Base-by-base conservation (phyloP, 2,113 vertebrate genomes). In the Amblyornis subalaris region DNA sequence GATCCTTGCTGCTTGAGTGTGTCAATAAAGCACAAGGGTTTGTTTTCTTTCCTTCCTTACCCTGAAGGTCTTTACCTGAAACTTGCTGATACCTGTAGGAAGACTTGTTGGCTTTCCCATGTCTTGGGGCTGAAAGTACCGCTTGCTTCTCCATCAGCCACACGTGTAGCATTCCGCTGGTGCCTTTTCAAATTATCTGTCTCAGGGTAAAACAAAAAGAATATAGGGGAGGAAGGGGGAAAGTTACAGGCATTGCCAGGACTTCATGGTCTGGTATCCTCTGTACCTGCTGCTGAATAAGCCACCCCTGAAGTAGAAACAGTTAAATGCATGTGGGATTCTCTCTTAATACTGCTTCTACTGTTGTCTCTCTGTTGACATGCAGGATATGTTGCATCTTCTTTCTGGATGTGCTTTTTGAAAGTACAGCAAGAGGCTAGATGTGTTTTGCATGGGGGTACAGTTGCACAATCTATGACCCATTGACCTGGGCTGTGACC, bases 391-490 rank as follows among this genome's bases (percentile, higher is more conserved):
- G 6, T 60, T 60, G 25, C 9, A 2, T 60, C 35, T 31, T 55
- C n/a, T 90, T 80, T 77, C 67, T 86, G 33, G 50, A 62, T 58
- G 9, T 57, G 29, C 31, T 65, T 76, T 57, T 31, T 76, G 51
- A 26, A 73, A 84, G 20, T n/a, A 35, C 24, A 71, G 31, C 38
- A 66, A 74, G 50, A 67, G 40, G 35, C 33, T 33, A 9, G 26
- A 20, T 4, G 23, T 15, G 36, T 48, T 75, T 73, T 44, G 12
- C 1, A 0, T 31, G 25, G 75, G n/a, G 2, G 0, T 25, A 7
- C 1, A 4, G 51, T 28, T 6, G 2, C 28, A 7, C 17, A 62
- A 16, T 1, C 1, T 36, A 26, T 31, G 51, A 25, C n/a, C n/a
- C 14, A 3, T 36, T 61, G 60, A 35, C 67, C 24, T 23, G 66